phyloP scores from a whole-genome alignment of 1,140 invertebrate species.

The Wasmannia auropunctata region DNA sequence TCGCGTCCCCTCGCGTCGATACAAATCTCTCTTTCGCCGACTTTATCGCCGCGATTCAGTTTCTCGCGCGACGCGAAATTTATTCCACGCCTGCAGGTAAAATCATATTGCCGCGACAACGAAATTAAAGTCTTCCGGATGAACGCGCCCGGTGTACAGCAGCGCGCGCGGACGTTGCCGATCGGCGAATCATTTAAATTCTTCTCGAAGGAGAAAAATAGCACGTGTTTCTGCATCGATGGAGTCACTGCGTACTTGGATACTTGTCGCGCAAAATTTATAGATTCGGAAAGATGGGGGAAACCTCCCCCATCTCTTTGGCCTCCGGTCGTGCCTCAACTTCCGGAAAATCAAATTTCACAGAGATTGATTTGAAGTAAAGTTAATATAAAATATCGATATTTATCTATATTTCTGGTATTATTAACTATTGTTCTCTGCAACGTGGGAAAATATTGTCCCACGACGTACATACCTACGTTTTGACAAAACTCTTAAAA shows the following conservation, averaged over 20 bases:
- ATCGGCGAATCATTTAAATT: constrained; percentile 46
- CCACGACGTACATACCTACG: background rate
- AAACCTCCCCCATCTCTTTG: background rate
- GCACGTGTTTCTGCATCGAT: constrained; percentile 12
- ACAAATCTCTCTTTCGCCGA: constrained; percentile 36
- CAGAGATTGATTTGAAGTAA: background rate
- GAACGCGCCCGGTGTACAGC: background rate
- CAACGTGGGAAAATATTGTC: background rate
- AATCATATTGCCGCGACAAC: constrained; percentile 55
- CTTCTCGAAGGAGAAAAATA: constrained; percentile 15
- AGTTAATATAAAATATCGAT: background rate
- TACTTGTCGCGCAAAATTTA: constrained; percentile 25
- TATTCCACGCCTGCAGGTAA: constrained; percentile 51
- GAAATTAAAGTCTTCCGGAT: constrained; percentile 57
- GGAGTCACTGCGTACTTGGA: background rate
- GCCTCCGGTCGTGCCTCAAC: background rate
- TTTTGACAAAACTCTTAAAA: too few species aligned
- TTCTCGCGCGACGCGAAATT: constrained; percentile 19
- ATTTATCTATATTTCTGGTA: background rate
- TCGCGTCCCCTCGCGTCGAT: constrained; percentile 25
- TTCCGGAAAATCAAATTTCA: background rate
- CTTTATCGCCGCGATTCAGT: constrained; percentile 48
- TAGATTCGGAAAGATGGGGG: background rate
- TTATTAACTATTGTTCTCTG: background rate
- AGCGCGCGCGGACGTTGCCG: background rate